A percentile compares a stretch with the other conserved stretches of the same genome.
phyloP scores from a whole-genome alignment of 2,797 vertebrate species.

The Eurystomus glaucurus region DNA sequence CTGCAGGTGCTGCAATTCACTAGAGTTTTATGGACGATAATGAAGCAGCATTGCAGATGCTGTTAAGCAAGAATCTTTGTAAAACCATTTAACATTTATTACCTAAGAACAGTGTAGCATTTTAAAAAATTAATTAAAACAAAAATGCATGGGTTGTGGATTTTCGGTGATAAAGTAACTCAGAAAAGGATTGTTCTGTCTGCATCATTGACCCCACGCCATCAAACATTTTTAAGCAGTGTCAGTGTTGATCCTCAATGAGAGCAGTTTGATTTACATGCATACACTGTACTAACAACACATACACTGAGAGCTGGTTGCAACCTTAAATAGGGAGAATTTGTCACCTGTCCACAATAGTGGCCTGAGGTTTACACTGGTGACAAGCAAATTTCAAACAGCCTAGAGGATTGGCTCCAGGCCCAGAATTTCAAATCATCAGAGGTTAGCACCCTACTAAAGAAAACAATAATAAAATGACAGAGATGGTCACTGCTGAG shows the following conservation, averaged over 20 bases:
- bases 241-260: background rate
- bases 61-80: background rate
- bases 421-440: constrained; percentile 6
- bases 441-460: background rate
- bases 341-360: background rate
- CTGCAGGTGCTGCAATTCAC: constrained; percentile 18
- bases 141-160: background rate
- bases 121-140: background rate
- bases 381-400: constrained; percentile 2
- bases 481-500: background rate
- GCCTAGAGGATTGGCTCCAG: constrained; percentile 7
- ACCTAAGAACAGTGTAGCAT: background rate
- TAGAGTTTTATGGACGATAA: background rate
- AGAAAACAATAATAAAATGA: constrained; percentile 11
- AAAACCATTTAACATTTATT: background rate
- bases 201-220: background rate
- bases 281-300: background rate
- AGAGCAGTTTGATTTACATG: background rate
- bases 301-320: background rate
- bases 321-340: background rate
- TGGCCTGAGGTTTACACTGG: constrained; percentile 1
- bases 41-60: background rate
- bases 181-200: background rate
- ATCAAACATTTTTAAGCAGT: background rate
- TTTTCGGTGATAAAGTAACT: background rate